phyloP scores from a whole-genome alignment of 2,888 invertebrate species.

The Pachliopta kotzebuea region DNA sequence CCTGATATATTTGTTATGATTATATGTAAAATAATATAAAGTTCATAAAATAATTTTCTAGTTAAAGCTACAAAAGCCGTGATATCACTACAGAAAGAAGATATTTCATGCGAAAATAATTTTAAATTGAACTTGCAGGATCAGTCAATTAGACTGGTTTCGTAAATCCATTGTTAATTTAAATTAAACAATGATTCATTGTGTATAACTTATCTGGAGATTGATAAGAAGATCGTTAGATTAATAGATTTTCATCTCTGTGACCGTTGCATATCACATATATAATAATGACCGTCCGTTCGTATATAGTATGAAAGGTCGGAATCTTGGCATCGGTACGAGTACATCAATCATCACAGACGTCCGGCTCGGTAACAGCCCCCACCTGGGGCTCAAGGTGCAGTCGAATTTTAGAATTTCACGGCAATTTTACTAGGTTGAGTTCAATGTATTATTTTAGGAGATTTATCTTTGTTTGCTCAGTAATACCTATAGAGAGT shows the following conservation, averaged over 20 bases:
- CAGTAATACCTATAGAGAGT: too few relatives aligned
- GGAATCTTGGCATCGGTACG: slow-evolving; percentile 42
- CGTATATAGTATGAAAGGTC: slow-evolving; percentile 33
- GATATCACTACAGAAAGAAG: too few relatives aligned
- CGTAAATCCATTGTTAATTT: too few relatives aligned
- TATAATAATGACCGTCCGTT: slow-evolving; percentile 27
- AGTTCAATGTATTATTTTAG: background rate
- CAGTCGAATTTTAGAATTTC: slow-evolving; percentile 22
- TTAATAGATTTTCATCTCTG: background rate
- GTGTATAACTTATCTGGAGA: background rate
- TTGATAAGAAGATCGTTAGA: background rate
- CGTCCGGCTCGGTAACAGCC: slow-evolving; percentile 32
- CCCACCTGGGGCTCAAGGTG: slow-evolving; percentile 36
- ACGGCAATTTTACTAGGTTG: slow-evolving; percentile 6
- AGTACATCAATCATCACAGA: slow-evolving; percentile 38
- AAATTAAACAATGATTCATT: background rate
- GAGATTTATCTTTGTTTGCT: too few relatives aligned
- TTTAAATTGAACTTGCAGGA: too few relatives aligned
- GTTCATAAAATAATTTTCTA: too few relatives aligned
- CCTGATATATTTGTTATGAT: too few relatives aligned
- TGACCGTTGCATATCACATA: slow-evolving; percentile 15
- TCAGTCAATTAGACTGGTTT: too few relatives aligned
- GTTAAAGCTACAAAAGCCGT: too few relatives aligned
- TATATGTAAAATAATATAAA: too few relatives aligned
- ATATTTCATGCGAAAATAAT: too few relatives aligned